phyloP scores from a whole-genome alignment of 2,113 vertebrate genomes.

The Australoheros scitulus region DNA sequence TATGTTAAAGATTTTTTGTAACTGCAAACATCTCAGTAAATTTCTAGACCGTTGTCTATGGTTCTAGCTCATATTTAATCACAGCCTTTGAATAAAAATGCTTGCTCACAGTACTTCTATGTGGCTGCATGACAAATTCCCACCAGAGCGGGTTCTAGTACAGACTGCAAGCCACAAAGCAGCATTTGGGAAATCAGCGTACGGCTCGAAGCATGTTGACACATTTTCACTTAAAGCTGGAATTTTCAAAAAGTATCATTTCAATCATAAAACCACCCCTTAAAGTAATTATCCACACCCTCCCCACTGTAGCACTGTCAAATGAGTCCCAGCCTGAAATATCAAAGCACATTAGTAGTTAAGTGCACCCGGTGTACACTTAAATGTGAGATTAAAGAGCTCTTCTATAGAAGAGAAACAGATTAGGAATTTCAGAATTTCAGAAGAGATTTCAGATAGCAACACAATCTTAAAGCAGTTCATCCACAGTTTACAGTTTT shows the following conservation, averaged over 20 bases:
- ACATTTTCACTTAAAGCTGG: neutral
- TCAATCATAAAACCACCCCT: neutral
- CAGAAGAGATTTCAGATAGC: neutral
- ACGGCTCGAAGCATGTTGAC: neutral
- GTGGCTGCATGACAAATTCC: neutral
- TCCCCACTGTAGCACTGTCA: neutral
- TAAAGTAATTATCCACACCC: neutral
- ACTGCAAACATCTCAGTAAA: neutral
- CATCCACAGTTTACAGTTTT: neutral
- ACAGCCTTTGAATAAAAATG: neutral
- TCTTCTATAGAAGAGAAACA: neutral
- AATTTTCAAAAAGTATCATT: neutral
- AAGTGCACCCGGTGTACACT: neutral
- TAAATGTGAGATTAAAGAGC: slow-evolving; percentile 7
- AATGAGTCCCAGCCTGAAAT: neutral
- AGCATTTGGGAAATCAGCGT: neutral
- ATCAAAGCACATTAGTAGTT: neutral
- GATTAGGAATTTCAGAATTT: neutral
- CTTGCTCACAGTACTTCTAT: neutral
- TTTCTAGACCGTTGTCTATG: neutral
- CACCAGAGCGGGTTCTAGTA: neutral
- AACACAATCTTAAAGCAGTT: neutral
- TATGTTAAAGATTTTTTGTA: neutral
- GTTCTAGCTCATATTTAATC: neutral
- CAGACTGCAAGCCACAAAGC: neutral